Conservation (phyloP, 2,888 invertebrate genomes). For the Tolmerus cingulatus region DNA sequence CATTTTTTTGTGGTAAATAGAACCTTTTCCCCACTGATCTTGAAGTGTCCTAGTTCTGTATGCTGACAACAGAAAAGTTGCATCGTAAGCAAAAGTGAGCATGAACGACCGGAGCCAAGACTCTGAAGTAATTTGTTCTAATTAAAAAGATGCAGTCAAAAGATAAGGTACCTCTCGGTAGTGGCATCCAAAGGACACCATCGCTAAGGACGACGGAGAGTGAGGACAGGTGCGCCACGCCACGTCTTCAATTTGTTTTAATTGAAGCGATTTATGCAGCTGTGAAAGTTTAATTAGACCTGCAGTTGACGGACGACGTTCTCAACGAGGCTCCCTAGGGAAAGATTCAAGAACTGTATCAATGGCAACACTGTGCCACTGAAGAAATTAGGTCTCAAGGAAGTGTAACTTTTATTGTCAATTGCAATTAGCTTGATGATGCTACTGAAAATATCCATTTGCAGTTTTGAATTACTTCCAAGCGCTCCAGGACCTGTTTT, state of each 20-base stretch:
- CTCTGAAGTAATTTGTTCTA: slow-evolving; percentile 14
- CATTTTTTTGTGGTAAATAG: background rate
- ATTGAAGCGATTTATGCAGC: background rate
- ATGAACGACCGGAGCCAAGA: background rate
- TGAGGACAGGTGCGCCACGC: background rate
- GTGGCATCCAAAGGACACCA: background rate
- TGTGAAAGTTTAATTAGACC: slow-evolving; percentile 1
- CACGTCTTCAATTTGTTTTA: background rate
- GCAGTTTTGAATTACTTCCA: background rate
- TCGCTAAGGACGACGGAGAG: no score
- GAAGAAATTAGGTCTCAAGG: background rate
- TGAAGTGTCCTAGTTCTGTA: background rate
- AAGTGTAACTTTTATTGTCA: background rate
- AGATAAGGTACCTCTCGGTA: background rate
- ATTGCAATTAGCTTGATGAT: background rate
- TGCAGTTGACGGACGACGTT: background rate
- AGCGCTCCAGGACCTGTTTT: background rate
- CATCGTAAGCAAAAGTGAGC: background rate
- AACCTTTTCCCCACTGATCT: background rate
- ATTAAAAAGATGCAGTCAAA: slow-evolving; percentile 23
- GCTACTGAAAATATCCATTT: background rate
- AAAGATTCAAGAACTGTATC: background rate
- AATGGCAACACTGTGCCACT: background rate
- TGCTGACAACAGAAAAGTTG: background rate
- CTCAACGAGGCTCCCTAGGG: background rate